phyloP scores from a whole-genome alignment of 2,797 vertebrate species.

The Schizopygopsis pylzovi region DNA sequence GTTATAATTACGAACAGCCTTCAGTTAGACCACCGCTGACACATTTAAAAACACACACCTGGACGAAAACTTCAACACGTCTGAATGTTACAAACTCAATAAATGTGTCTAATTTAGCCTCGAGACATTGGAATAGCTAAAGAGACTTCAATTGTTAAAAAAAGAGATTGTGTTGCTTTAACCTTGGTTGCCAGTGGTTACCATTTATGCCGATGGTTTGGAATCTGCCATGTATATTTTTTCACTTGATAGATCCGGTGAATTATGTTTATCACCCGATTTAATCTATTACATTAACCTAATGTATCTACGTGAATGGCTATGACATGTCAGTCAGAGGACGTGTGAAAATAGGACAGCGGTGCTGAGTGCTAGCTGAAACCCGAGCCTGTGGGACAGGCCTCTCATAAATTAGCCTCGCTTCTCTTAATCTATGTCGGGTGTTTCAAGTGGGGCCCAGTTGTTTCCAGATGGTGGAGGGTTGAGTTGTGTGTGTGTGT shows the following conservation, averaged over 20 bases:
- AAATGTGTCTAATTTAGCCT: conserved; percentile 9
- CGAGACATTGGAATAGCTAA: not conserved
- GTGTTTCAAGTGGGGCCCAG: conserved; percentile 43
- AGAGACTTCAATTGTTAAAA: not conserved
- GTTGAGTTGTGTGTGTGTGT: conserved; percentile 47
- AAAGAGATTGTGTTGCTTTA: not conserved
- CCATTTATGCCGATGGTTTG: conserved; percentile 15
- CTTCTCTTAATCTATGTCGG: conserved; percentile 42
- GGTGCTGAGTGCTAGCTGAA: conserved; percentile 42
- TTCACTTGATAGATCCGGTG: conserved; percentile 5
- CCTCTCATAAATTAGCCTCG: conserved; percentile 46
- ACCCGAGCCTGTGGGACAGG: conserved; percentile 40
- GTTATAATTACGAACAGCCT: conserved; percentile 50
- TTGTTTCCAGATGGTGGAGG: conserved; percentile 55
- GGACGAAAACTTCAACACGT: not conserved
- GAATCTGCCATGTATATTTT: not conserved
- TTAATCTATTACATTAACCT: conserved; percentile 12
- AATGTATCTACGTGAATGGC: conserved; percentile 12
- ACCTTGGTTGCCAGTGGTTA: conserved; percentile 30
- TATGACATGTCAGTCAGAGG: conserved; percentile 7
- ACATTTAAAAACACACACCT: conserved; percentile 33
- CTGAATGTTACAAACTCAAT: not conserved
- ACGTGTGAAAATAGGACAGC: conserved; percentile 25
- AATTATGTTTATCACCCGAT: not conserved
- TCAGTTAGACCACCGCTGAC: conserved; percentile 23